A percentile compares a stretch with the other conserved stretches of the same genome.
These are phyloP conservation scores for Drosophila eohydei DNA, from an alignment of 2,888 invertebrate genomes.

Conservation along the genomic window DNA sequence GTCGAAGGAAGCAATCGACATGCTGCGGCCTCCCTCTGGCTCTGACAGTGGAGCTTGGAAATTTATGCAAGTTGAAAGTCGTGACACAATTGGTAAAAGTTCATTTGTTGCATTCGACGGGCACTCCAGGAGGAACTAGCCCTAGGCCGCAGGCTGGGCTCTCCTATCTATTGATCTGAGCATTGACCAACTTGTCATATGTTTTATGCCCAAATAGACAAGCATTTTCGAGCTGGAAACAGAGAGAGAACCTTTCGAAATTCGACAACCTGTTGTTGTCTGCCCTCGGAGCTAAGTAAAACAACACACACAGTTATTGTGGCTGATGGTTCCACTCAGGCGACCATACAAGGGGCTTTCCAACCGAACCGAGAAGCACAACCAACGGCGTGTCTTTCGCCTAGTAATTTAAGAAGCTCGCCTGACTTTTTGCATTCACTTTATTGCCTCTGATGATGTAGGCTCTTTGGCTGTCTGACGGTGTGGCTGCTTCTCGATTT, in stretches of 20 bases:
- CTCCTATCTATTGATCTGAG: conserved; percentile 43
- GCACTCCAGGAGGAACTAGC: background rate
- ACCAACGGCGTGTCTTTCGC: conserved; percentile 55
- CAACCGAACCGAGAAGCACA: conserved; percentile 62
- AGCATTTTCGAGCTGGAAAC: background rate
- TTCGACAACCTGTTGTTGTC: conserved; percentile 62
- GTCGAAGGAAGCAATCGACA: conserved; percentile 2
- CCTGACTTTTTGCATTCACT: conserved; percentile 67
- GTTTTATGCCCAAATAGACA: conserved; percentile 12
- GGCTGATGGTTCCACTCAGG: conserved; percentile 61
- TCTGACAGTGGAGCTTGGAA: conserved; percentile 32
- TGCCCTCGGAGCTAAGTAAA: conserved; percentile 47
- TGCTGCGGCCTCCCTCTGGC: conserved; percentile 1
- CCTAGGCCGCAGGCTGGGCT: conserved; percentile 24
- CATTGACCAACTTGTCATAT: conserved; percentile 46
- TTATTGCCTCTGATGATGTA: conserved; percentile 49
- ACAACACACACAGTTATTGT: conserved; percentile 58
- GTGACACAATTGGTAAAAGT: conserved; percentile 77
- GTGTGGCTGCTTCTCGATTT: conserved; percentile 58
- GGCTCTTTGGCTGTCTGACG: conserved; percentile 21
- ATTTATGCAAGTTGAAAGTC: conserved; percentile 81
- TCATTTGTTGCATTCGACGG: conserved; percentile 57
- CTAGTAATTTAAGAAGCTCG: conserved; percentile 69
- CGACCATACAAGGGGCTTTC: conserved; percentile 45
- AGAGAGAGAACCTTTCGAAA: conserved; percentile 46